phyloP scores from a whole-genome alignment of 2,888 invertebrate genomes.

The Diarsia rubi region DNA sequence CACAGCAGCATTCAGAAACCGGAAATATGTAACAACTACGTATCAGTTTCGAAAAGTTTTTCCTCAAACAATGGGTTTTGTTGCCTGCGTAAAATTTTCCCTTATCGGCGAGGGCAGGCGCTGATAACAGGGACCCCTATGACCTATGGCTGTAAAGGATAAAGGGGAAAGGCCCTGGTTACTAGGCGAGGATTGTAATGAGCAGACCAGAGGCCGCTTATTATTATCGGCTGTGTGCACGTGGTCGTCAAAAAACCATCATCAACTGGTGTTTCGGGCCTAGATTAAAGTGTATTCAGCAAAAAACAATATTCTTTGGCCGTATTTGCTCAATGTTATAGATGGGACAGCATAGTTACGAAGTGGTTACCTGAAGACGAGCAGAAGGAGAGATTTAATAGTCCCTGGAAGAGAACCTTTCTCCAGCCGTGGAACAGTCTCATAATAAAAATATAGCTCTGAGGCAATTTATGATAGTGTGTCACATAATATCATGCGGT shows the following conservation, averaged over 20 bases:
- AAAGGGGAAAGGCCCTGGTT: neutral
- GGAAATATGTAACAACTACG: constrained; percentile 17
- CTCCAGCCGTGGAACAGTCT: neutral
- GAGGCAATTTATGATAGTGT: neutral
- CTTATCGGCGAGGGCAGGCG: constrained; percentile 10
- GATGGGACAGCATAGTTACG: neutral
- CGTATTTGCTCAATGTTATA: neutral
- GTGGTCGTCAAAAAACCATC: neutral
- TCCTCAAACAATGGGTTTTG: constrained; percentile 16
- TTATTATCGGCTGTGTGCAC: too few species aligned
- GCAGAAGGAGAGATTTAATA: neutral
- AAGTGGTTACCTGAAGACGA: neutral
- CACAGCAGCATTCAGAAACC: neutral
- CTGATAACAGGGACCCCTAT: constrained; percentile 5
- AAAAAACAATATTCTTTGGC: neutral
- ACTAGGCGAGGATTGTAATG: neutral
- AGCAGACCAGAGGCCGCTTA: neutral
- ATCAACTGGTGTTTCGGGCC: neutral
- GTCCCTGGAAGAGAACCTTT: neutral
- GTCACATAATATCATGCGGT: too few species aligned
- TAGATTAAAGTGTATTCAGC: neutral
- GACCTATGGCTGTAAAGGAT: neutral
- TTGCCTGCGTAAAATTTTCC: neutral
- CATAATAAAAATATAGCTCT: neutral
- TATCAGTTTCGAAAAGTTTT: constrained; percentile 25